A percentile compares a stretch with the other conserved stretches of the same genome.
These are phyloP conservation scores for Oncorhynchus gorbuscha DNA, from an alignment of 2,113 vertebrate species.

Conservation along the genomic window DNA sequence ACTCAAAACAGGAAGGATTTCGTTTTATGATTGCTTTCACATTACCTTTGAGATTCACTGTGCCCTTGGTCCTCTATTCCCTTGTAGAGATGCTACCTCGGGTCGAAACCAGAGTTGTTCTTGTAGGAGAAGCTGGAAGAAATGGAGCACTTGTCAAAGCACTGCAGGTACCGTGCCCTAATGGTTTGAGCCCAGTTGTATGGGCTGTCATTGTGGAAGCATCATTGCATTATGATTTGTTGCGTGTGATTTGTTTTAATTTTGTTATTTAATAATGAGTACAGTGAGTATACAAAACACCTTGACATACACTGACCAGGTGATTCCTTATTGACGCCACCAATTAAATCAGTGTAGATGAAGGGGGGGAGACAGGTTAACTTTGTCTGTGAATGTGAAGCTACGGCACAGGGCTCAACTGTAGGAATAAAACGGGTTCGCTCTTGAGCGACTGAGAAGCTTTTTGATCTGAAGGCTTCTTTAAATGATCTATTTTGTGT, in stretches of 20 bases:
- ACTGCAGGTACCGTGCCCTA: constrained; percentile 80
- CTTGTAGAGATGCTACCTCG: constrained; percentile 85
- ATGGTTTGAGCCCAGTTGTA: neutral
- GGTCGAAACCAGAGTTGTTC: constrained; percentile 86
- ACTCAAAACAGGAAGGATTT: constrained; percentile 2
- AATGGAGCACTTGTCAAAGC: constrained; percentile 81
- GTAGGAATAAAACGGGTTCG: too few species aligned
- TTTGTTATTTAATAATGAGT: too few species aligned
- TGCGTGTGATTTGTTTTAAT: too few species aligned
- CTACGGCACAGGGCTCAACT: too few species aligned
- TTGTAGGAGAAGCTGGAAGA: constrained; percentile 84
- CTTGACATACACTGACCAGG: too few species aligned
- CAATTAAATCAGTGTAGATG: too few species aligned
- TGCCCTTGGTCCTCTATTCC: neutral
- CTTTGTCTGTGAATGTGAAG: too few species aligned
- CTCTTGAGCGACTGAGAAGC: too few species aligned
- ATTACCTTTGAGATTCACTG: neutral
- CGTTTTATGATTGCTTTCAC: constrained; percentile 1
- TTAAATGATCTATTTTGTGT: constrained; percentile 51
- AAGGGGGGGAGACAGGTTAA: too few species aligned
- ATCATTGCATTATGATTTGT: neutral
- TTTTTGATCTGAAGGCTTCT: neutral
- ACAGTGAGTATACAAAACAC: too few species aligned
- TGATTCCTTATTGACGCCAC: too few species aligned
- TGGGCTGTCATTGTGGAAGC: neutral